These are phyloP conservation scores for Eciton burchellii DNA, from an alignment of 1,140 invertebrate genomes.

Conservation along the genomic window DNA sequence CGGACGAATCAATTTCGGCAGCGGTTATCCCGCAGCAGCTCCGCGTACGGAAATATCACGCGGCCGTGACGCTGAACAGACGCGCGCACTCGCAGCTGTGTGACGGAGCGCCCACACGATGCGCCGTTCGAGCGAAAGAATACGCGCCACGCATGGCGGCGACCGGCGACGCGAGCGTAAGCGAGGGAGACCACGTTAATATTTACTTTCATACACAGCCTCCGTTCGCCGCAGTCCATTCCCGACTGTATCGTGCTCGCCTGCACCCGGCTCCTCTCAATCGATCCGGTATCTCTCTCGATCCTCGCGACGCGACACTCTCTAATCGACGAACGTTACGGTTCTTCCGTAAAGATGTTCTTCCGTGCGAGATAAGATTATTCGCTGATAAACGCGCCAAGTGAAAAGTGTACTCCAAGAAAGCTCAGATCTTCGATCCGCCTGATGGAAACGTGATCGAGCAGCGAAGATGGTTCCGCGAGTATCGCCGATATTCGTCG, in stretches of 20 bases:
- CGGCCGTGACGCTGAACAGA: constrained; percentile 48
- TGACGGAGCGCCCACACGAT: constrained; percentile 52
- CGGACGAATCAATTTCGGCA: background rate
- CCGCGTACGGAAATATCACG: constrained; percentile 18
- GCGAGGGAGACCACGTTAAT: constrained; percentile 76
- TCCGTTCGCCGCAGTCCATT: constrained; percentile 78
- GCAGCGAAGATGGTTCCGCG: background rate
- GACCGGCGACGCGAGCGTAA: constrained; percentile 54
- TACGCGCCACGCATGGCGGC: background rate
- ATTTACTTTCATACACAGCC: constrained; percentile 81
- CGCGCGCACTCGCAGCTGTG: constrained; percentile 22
- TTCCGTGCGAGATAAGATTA: background rate
- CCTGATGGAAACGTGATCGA: background rate
- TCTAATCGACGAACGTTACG: too few species aligned
- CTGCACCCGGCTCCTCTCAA: constrained; percentile 71
- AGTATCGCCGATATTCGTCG: background rate
- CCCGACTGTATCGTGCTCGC: constrained; percentile 74
- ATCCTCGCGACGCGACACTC: constrained; percentile 5
- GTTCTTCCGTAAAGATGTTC: background rate
- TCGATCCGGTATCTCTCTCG: constrained; percentile 34
- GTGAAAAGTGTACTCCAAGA: background rate
- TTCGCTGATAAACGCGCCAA: background rate
- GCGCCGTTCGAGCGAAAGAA: constrained; percentile 45
- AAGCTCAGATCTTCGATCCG: too few species aligned
- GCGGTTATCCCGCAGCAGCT: background rate